Conservation (phyloP, 37 sponge, comb jelly and placozoan genomes). For the Sycon ciliatum region DNA sequence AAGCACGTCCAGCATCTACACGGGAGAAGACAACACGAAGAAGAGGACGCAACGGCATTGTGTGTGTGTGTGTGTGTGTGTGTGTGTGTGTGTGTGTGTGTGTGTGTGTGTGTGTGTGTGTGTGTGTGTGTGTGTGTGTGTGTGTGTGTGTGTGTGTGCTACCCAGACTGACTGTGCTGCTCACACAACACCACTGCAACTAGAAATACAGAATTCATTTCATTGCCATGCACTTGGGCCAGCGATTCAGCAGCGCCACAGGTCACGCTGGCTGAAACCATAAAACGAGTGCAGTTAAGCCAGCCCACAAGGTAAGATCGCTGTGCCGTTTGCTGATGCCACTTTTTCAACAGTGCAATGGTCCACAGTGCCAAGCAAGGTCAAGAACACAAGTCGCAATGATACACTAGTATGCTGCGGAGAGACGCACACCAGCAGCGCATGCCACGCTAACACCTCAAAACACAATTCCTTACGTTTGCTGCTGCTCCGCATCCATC, state of each 20-base stretch:
- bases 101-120: constrained; percentile 22
- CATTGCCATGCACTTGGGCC: too few species aligned
- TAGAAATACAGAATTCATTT: too few species aligned
- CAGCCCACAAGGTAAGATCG: background rate
- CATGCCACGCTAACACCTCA: too few species aligned
- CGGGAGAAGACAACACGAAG: background rate
- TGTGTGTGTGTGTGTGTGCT: constrained; percentile 16
- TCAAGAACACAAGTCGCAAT: too few species aligned
- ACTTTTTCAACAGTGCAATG: too few species aligned
- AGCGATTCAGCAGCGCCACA: too few species aligned
- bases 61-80: background rate
- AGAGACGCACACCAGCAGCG: too few species aligned
- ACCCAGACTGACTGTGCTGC: background rate
- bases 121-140: constrained; percentile 20
- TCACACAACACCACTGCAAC: background rate
- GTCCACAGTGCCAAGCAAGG: too few species aligned
- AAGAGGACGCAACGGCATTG: background rate
- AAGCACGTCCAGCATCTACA: constrained; percentile 27
- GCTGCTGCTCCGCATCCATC: constrained; percentile 18
- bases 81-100: background rate
- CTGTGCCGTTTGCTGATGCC: background rate
- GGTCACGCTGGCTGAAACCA: too few species aligned
- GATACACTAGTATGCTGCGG: too few species aligned
- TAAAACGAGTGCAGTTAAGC: too few species aligned
- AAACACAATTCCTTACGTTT: too few species aligned